Conservation (phyloP, 1,140 invertebrate species). For the Rhyzopertha dominica region DNA sequence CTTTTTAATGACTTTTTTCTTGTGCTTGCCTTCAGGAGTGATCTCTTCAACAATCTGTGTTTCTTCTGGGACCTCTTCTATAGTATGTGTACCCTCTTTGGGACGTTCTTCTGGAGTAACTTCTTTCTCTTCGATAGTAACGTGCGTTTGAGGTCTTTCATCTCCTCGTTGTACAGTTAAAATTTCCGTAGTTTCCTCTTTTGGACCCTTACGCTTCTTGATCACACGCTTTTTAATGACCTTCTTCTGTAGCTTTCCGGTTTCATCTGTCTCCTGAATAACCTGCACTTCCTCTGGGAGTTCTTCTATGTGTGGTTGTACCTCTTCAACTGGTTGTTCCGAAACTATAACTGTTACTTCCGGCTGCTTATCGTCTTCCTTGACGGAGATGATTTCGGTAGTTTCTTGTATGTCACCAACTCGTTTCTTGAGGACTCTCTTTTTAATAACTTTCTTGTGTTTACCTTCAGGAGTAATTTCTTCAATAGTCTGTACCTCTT, state of each 20-base stretch:
- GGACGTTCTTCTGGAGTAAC: constrained; percentile 16
- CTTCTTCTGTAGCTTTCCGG: constrained; percentile 41
- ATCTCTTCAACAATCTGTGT: constrained; percentile 29
- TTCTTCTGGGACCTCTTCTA: constrained; percentile 42
- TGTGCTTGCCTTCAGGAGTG: constrained; percentile 37
- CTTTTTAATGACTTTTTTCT: constrained; percentile 45
- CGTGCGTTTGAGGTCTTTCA: constrained; percentile 36
- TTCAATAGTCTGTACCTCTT: constrained; percentile 26
- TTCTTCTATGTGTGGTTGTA: constrained; percentile 21
- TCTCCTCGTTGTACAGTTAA: constrained; percentile 38
- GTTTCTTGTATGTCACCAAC: constrained; percentile 35
- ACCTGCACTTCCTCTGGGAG: constrained; percentile 45
- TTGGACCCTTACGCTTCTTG: constrained; percentile 36
- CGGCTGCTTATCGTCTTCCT: constrained; percentile 39
- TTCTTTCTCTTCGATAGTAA: constrained; percentile 39
- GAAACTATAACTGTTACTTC: constrained; percentile 33
- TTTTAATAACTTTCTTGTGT: constrained; percentile 38
- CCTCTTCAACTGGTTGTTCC: constrained; percentile 16
- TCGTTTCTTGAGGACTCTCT: constrained; percentile 33
- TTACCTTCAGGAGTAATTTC: constrained; percentile 17
- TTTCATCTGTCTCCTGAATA: constrained; percentile 45
- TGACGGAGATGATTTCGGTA: constrained; percentile 38
- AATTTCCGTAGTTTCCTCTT: constrained; percentile 40
- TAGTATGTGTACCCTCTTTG: constrained; percentile 21
- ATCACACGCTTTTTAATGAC: constrained; percentile 38